Conservation (phyloP, 53 echinoderm and acorn worm genomes). For the Mesocentrotus franciscanus region DNA sequence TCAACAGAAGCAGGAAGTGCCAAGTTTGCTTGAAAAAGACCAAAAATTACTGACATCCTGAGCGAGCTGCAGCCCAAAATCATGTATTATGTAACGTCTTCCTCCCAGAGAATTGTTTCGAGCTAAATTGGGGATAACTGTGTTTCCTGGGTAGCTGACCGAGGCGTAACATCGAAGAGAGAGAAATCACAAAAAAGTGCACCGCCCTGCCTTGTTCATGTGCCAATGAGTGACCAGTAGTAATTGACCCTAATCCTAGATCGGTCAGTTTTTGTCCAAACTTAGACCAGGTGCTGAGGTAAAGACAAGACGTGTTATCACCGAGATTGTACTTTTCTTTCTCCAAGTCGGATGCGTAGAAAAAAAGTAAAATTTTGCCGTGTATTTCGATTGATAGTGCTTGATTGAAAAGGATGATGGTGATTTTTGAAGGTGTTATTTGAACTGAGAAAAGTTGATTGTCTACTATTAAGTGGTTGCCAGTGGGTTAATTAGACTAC, state of each 20-base stretch:
- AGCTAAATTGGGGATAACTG: conserved; percentile 62
- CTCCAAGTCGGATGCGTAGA: background rate
- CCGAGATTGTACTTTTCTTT: conserved; percentile 8
- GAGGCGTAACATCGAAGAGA: background rate
- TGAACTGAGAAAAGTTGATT: conserved; percentile 27
- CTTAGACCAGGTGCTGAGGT: conserved; percentile 25
- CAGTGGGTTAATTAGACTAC: background rate
- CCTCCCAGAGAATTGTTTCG: conserved; percentile 56
- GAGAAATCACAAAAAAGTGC: conserved; percentile 55
- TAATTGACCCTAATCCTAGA: conserved; percentile 44
- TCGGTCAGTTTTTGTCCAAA: conserved; percentile 46
- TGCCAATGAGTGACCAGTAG: conserved; percentile 53
- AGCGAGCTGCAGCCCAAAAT: conserved; percentile 17
- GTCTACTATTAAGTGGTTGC: background rate
- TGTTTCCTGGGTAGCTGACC: conserved; percentile 61
- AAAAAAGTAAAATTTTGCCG: background rate
- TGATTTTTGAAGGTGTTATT: conserved; percentile 46
- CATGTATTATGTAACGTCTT: conserved; percentile 64
- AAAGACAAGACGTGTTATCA: conserved; percentile 35
- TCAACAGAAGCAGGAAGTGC: conserved; percentile 59
- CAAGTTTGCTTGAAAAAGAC: conserved; percentile 71
- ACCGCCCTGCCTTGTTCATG: conserved; percentile 51
- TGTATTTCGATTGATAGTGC: conserved; percentile 10
- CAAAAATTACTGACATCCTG: conserved; percentile 68
- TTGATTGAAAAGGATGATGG: conserved; percentile 31